Evolutionary conservation across 2,797 vertebrate species (phyloP), one percentile per base, ranked within the genome.

Genomic region (Siniperca scherzeri): DNA sequence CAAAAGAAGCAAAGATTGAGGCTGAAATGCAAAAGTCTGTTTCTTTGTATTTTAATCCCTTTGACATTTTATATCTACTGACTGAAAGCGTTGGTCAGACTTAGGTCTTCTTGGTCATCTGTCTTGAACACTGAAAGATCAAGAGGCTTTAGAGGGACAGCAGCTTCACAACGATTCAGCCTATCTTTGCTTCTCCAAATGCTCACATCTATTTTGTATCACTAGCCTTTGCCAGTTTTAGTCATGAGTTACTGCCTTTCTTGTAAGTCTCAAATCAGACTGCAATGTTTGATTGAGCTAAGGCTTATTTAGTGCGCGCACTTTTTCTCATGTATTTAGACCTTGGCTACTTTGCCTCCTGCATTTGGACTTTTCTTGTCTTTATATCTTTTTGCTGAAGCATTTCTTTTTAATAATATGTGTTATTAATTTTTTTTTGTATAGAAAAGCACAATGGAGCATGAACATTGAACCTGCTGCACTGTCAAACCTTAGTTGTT

Each of bases 31-130:
- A 81, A 53, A 59, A 66, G 73, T 75, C 60, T 64, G 50, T 69
- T 86, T 74, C 74, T 83, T 86, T 87, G 69, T 80, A 59, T 83
- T 82, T 72, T 46, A 81, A 77, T 77, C 77, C 50, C 66, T 38
- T 48, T 75, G 76, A 86, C 78, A 88, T 87, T 88, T 89, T 36
- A 52, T 56, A 79, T 73, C 66, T 75, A 33, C 74, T 77, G 76
- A 87, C 55, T 76, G 69, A 85, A 74, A 70, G 73, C 21, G 9
- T 70, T 90, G 87, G 83, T 86, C 83, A 81, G 79, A 85, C 76
- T 87, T 30, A 30, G 30, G 30, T 30, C 30, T 30, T 30, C 30
- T 86, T 77, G 73, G 73, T 88, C 83, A 74, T 91, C 78, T 78
- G 72, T 81, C 78, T 86, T 44, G 5, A 88, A 76, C 67, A 56